phyloP scores from a whole-genome alignment of 2,113 vertebrate species.

The Phasianus colchicus region DNA sequence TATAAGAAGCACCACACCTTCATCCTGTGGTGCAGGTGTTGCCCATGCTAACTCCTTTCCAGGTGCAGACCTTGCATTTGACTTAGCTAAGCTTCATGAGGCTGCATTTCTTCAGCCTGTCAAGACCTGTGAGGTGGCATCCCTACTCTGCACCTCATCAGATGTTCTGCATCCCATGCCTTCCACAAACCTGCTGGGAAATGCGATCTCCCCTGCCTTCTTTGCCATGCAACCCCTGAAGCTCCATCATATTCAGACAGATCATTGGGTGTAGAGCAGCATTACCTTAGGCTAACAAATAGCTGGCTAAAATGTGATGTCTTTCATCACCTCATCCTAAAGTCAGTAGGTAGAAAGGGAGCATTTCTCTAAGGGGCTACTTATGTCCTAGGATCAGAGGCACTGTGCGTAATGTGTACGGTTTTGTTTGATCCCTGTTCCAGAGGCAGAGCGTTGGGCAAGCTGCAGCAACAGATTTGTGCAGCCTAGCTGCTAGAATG shows the following conservation, averaged over 20 bases:
- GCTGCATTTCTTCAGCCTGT: neutral
- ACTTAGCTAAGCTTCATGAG: neutral
- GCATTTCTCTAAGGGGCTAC: neutral
- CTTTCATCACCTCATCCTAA: neutral
- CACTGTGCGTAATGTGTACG: neutral
- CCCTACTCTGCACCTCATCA: neutral
- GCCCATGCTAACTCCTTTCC: neutral
- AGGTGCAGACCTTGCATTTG: neutral
- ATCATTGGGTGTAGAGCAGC: neutral
- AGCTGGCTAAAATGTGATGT: neutral
- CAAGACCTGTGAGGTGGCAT: neutral
- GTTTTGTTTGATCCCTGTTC: neutral
- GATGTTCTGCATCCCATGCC: neutral
- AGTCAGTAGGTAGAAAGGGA: neutral
- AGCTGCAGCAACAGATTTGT: neutral
- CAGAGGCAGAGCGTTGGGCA: neutral
- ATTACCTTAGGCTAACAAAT: neutral
- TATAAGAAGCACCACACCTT: neutral
- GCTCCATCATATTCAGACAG: neutral
- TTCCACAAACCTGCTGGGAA: neutral
- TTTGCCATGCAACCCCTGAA: neutral
- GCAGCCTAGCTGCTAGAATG: neutral
- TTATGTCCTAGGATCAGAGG: neutral
- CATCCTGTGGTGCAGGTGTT: neutral
- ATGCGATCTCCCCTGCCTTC: neutral